Evolutionary conservation across 1,140 invertebrate species (phyloP), one percentile per base, ranked within the genome.

Genomic region (Sitobion miscanthi): DNA sequence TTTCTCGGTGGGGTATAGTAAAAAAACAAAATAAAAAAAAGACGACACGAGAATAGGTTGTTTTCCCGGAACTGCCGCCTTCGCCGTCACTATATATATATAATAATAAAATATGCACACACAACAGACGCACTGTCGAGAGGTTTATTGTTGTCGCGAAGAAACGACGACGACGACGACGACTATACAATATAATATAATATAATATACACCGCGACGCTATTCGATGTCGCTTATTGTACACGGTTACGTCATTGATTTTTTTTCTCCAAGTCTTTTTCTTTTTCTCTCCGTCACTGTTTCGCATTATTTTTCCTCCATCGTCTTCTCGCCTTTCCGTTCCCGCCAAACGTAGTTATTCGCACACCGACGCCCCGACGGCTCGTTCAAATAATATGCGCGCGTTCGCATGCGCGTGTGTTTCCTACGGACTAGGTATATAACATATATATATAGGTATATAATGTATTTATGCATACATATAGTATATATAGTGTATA

Each of bases 231-330:
- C 62, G 62, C 62, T 69, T 38, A 38, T 38, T 69, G 62, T 88
- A 88, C 86, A 54, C 47, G 47, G 47, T 88, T 38, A 89, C 87
- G 87, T 54, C 87, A 89, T 89, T 57, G 88, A 89, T 89, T 89
- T 89, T 47, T 30, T 89, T 89, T 89, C 54, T 57, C 88, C n/a
- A 35, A 47, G 30, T 89, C 54, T 25, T 38, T 91, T 91, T 30
- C 30, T 42, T 90, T 57, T 30, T 62, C 52, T 42, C 42, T 38
- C 6, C 62, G 30, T 30, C 30, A 77, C 62, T n/a, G 62, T 77
- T 69, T n/a, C 30, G 62, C 62, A 3, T 69, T 47, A 47, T 90
- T 57, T 38, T 38, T 77, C n/a, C 47, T 35, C 11, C 14, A 4
- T 69, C 25, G 42, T 69, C 5, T 30, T 69, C 45, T 90, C 85